phyloP scores from a whole-genome alignment of 92 coral and sea anemone genomes.

The Palythoa grandis region DNA sequence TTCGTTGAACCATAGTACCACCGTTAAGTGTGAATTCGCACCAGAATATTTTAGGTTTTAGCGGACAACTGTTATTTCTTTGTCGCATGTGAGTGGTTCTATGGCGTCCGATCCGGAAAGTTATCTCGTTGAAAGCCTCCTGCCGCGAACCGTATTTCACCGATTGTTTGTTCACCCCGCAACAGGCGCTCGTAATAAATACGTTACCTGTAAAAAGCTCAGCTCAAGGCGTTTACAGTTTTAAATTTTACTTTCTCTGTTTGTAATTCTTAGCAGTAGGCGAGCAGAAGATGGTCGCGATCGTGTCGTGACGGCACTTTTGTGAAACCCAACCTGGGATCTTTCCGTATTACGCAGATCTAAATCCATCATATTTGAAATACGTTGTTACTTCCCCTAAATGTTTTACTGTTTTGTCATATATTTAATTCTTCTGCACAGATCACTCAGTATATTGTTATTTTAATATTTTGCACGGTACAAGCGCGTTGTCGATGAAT shows the following conservation, averaged over 20 bases:
- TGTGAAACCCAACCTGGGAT: conserved; percentile 10
- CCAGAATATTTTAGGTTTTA: not conserved
- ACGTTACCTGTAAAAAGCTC: not conserved
- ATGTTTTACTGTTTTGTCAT: not conserved
- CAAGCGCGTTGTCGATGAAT: not conserved
- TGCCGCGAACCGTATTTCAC: not conserved
- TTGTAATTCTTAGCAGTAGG: not conserved
- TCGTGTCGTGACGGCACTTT: not conserved
- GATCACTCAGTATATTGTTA: not conserved
- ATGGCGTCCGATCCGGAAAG: not conserved
- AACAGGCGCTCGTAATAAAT: not conserved
- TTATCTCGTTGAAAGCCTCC: not conserved
- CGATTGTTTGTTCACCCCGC: conserved; percentile 16
- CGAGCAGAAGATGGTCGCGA: not conserved
- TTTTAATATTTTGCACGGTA: not conserved
- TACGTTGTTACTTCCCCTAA: not conserved
- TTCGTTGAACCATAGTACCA: not conserved
- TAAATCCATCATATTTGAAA: not conserved
- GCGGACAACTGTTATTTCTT: too few relatives aligned
- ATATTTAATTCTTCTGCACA: not conserved
- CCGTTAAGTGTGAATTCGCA: not conserved
- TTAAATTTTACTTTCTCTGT: not conserved
- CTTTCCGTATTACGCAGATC: not conserved
- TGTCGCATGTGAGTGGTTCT: not conserved
- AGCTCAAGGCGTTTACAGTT: not conserved